A percentile compares a stretch with the other conserved stretches of the same genome.
These are phyloP conservation scores for Metopolophium dirhodum DNA, from an alignment of 1,140 invertebrate genomes.

Conservation along the genomic window DNA sequence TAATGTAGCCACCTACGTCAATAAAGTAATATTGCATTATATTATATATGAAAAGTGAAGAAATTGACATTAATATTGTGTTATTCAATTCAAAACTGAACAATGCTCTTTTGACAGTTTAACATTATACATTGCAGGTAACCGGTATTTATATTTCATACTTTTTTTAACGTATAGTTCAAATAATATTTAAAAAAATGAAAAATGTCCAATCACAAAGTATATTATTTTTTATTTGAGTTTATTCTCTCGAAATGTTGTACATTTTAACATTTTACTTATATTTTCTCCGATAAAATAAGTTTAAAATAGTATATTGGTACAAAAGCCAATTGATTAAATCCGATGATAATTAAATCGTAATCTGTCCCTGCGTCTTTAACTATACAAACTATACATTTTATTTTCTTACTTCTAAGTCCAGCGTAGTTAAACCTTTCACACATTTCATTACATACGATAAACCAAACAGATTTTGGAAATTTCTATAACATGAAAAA, in stretches of 20 bases:
- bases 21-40: neutral
- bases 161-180: neutral
- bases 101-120: neutral
- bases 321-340: neutral
- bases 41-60: neutral
- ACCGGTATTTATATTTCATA: neutral
- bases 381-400: conserved; percentile 59
- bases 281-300: neutral
- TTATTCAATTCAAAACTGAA: neutral
- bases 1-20: neutral
- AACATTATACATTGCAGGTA: neutral
- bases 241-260: neutral
- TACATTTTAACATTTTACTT: neutral
- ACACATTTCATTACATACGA: conserved; percentile 94
- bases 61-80: neutral
- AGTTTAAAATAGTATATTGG: neutral
- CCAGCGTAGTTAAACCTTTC: conserved; percentile 97
- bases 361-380: neutral
- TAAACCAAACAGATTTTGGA: conserved; percentile 91
- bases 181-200: neutral
- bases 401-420: conserved; percentile 80
- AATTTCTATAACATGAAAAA: conserved; percentile 64
- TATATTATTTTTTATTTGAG: neutral
- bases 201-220: no score
- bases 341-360: neutral